Evolutionary conservation across 2,113 vertebrate species (phyloP), one percentile per base, ranked within the genome.

Genomic region (Megaptera novaeangliae): DNA sequence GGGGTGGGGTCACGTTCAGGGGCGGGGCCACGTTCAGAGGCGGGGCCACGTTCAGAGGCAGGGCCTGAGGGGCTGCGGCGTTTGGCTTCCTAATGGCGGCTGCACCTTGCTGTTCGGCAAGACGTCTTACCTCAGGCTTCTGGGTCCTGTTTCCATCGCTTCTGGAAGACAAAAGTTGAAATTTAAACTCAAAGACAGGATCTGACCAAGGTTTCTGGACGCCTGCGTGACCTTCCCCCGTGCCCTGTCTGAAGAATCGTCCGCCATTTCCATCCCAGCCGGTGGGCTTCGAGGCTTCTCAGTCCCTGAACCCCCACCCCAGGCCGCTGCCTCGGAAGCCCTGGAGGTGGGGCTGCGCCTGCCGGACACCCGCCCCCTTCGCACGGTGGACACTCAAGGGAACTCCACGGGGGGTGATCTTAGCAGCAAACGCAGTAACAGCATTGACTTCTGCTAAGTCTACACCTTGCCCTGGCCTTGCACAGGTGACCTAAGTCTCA

Each of bases 71-170:
- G 8, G 15, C 8, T 17, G 8, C 4, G 0, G 27, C 1, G 2
- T 57, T 41, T 29, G 11, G 3, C 31, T 41, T 64, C 21, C 8
- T 64, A 18, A 14, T 3, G 29, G 36, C 0, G 0, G 6, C 36
- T 0, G 29, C 0, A 8, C 3, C 0, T 25, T 36, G 9, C 12
- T 13, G 18, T 31, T 46, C 7, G 8, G 5, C 6, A 3, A 9
- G 5, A 14, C 1, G 6, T 52, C 5, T 52, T 18, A 71, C 20
- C 18, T 84, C 29, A 34, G 31, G 41, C 21, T 34, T 72, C 13
- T 78, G 9, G 17, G 8, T 39, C n/a, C n/a, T 80, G 18, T 64
- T 31, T 71, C 8, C 36, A 29, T 68, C 1, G 29, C 27, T 94
- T 64, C 7, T 5, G 6, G n/a, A 52, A 44, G 68, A 20, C 27